Percentiles rank a stretch among this genome's conserved stretches.
These are phyloP conservation scores for Hydroisotoma schaefferi DNA, from an alignment of 2,888 invertebrate species.

Conservation along the genomic window DNA sequence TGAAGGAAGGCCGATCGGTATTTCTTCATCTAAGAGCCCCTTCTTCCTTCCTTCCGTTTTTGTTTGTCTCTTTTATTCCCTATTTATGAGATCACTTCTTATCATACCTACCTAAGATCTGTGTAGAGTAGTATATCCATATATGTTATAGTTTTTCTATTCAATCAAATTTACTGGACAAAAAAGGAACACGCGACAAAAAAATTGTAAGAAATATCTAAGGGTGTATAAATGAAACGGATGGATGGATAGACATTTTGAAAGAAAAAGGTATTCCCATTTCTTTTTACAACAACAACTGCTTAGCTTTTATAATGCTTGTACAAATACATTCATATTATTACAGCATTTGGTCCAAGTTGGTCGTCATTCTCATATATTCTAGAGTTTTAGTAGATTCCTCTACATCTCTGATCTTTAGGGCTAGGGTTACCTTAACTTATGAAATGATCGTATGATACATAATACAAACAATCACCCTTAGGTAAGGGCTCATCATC, in stretches of 20 bases:
- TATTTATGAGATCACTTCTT: constrained; percentile 7
- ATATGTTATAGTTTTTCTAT: constrained; percentile 10
- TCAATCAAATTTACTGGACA: constrained; percentile 9
- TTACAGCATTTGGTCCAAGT: not conserved
- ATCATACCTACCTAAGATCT: not conserved
- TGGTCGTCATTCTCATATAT: not conserved
- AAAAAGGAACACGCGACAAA: constrained; percentile 21
- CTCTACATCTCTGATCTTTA: not conserved
- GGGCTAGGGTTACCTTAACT: too few species aligned
- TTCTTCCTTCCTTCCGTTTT: constrained; percentile 24
- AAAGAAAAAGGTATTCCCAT: not conserved
- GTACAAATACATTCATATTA: not conserved
- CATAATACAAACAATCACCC: too few species aligned
- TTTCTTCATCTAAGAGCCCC: not conserved
- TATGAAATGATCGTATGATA: too few species aligned
- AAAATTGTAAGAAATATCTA: constrained; percentile 2
- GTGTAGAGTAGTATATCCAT: not conserved
- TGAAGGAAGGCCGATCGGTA: constrained; percentile 1
- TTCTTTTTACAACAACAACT: not conserved
- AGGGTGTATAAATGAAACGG: constrained; percentile 11
- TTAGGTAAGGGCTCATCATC: not conserved
- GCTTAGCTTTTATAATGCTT: not conserved
- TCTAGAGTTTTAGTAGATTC: not conserved
- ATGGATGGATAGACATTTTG: constrained; percentile 7
- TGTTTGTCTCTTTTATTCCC: constrained; percentile 8